These are phyloP conservation scores for Entomobrya multifasciata DNA, from an alignment of 2,888 invertebrate species.

Conservation along the genomic window DNA sequence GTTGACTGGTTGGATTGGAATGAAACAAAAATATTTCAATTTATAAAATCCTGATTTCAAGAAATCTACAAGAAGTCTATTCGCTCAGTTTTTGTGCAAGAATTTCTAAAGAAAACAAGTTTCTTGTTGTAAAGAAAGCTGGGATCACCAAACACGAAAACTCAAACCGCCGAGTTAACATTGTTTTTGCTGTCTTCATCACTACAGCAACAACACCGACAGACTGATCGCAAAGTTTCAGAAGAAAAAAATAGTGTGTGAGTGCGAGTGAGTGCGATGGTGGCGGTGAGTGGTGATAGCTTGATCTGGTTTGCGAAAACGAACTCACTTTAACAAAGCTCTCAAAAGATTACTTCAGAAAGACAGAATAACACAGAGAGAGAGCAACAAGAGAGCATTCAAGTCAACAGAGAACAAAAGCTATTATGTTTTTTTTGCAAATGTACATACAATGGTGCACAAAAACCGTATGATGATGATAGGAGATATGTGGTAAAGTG, in stretches of 20 bases:
- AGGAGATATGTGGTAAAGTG: neutral
- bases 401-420: conserved; percentile 1
- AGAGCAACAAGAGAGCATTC: neutral
- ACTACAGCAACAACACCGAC: conserved; percentile 25
- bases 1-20: conserved; percentile 24
- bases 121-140: too few relatives aligned
- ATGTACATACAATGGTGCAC: neutral
- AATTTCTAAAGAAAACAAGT: neutral
- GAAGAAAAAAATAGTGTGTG: conserved; percentile 14
- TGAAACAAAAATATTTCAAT: conserved; percentile 29
- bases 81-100: neutral
- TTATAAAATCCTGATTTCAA: neutral
- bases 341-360: neutral
- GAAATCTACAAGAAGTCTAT: neutral
- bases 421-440: conserved; percentile 21
- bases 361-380: neutral
- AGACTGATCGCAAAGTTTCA: conserved; percentile 20
- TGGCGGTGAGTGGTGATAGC: conserved; percentile 6
- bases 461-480: conserved; percentile 4
- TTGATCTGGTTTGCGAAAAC: conserved; percentile 6
- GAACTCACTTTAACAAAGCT: conserved; percentile 21
- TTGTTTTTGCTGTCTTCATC: conserved; percentile 13
- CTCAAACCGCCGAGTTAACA: neutral
- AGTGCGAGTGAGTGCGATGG: too few relatives aligned
- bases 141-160: neutral